Conservation (phyloP, 1,140 invertebrate species). For the Mylabris phalerata region DNA sequence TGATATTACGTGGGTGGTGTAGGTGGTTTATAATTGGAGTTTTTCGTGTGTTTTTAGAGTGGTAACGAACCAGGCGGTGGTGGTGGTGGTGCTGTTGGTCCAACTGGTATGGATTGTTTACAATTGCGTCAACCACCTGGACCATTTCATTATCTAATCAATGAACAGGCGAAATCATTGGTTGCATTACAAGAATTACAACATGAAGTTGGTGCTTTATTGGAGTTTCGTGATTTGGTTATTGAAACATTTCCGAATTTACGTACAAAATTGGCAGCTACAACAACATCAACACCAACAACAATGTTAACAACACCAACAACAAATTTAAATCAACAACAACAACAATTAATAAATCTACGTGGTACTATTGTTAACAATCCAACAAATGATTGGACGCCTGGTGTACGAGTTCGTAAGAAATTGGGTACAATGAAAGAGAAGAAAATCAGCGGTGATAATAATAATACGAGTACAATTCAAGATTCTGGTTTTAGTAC, state of each 20-base stretch:
- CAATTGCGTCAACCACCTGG: constrained; percentile 54
- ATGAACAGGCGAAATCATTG: constrained; percentile 73
- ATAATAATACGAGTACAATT: constrained; percentile 56
- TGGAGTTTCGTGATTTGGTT: constrained; percentile 84
- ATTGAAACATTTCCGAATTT: constrained; percentile 87
- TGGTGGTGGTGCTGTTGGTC: constrained; percentile 33
- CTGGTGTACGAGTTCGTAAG: constrained; percentile 67
- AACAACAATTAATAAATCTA: constrained; percentile 29
- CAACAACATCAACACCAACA: constrained; percentile 43
- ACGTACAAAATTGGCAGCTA: constrained; percentile 63
- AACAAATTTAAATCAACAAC: constrained; percentile 4
- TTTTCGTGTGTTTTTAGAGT: constrained; percentile 28
- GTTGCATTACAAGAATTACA: constrained; percentile 75
- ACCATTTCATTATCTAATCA: constrained; percentile 71
- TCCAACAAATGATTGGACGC: constrained; percentile 43
- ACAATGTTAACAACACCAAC: not conserved
- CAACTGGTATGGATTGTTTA: constrained; percentile 62
- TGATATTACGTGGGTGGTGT: not conserved
- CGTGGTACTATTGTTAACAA: constrained; percentile 14
- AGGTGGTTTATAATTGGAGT: not conserved
- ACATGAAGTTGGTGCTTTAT: constrained; percentile 81
- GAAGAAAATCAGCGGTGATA: constrained; percentile 52
- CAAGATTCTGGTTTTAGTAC: constrained; percentile 82
- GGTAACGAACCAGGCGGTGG: constrained; percentile 15
- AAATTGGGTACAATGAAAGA: constrained; percentile 50